A percentile compares a stretch with the other conserved stretches of the same genome.
These are phyloP conservation scores for Eulemur rubriventer DNA, from an alignment of 2,797 vertebrate genomes.

Conservation along the genomic window DNA sequence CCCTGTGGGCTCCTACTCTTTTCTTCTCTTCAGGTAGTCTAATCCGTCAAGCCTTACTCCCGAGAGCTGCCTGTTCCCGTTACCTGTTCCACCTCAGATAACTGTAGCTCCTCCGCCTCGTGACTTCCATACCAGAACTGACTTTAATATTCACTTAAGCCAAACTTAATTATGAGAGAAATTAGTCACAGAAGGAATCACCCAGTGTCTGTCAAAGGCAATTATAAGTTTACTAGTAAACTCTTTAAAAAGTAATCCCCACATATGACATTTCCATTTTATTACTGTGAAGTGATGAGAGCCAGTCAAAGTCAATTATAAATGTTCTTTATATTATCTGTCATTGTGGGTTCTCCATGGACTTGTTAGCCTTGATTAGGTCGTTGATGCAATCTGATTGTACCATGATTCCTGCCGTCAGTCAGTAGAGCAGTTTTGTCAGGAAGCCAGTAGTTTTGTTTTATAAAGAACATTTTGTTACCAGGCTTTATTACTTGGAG, in stretches of 20 bases:
- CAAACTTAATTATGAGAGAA: slow-evolving; percentile 41
- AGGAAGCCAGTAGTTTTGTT: background rate
- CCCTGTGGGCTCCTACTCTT: background rate
- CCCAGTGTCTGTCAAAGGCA: slow-evolving; percentile 45
- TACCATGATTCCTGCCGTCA: background rate
- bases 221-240: slow-evolving; percentile 45
- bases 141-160: slow-evolving; percentile 12
- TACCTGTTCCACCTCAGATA: background rate
- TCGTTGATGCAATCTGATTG: background rate
- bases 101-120: rapidly evolving
- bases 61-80: background rate
- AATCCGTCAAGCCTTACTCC: background rate
- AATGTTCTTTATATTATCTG: background rate
- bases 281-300: slow-evolving; percentile 6
- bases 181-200: slow-evolving; percentile 19
- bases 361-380: background rate
- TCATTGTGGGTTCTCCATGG: slow-evolving; percentile 1
- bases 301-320: background rate
- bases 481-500: background rate
- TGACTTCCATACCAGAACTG: background rate
- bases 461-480: slow-evolving; percentile 8
- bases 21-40: background rate
- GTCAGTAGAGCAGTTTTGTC: background rate
- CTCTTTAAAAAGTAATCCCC: slow-evolving; percentile 24
- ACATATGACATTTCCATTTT: slow-evolving; percentile 20